A percentile compares a stretch with the other conserved stretches of the same genome.
Evolutionary conservation across 2,888 invertebrate genomes (phyloP).

Genomic region (Andricus curvator): DNA sequence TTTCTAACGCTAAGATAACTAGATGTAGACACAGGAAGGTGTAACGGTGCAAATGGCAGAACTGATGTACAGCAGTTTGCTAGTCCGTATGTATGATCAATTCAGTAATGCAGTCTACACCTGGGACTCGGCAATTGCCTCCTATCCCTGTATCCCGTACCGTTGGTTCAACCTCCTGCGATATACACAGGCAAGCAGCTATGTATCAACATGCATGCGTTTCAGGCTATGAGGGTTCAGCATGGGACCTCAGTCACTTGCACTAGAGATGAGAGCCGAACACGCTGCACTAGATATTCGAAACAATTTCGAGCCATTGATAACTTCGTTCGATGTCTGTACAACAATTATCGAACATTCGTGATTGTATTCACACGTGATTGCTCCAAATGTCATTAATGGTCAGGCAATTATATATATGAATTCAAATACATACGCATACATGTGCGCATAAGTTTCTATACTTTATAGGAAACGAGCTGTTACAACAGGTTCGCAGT

Average conservation of each 20-base stretch:
- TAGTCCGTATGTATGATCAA: constrained; percentile 34
- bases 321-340: constrained; percentile 12
- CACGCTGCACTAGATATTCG: constrained; percentile 12
- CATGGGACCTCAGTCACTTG: constrained; percentile 12
- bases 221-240: constrained; percentile 18
- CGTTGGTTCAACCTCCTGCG: constrained; percentile 2
- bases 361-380: constrained; percentile 21
- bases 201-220: neutral
- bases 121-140: constrained; percentile 25
- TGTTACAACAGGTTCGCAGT: too few species aligned
- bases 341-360: constrained; percentile 29
- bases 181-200: neutral
- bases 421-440: neutral
- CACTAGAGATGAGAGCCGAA: constrained; percentile 10
- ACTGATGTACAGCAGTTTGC: constrained; percentile 31
- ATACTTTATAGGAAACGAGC: too few species aligned
- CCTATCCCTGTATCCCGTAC: constrained; percentile 16
- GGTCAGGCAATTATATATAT: neutral
- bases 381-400: constrained; percentile 10
- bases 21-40: constrained; percentile 15
- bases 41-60: constrained; percentile 29
- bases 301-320: constrained; percentile 28
- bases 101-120: constrained; percentile 21
- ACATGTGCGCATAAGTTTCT: too few species aligned
- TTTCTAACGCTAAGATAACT: constrained; percentile 30